Evolutionary conservation across 2,888 invertebrate species (phyloP).

Genomic region (Leuctra nigra): DNA sequence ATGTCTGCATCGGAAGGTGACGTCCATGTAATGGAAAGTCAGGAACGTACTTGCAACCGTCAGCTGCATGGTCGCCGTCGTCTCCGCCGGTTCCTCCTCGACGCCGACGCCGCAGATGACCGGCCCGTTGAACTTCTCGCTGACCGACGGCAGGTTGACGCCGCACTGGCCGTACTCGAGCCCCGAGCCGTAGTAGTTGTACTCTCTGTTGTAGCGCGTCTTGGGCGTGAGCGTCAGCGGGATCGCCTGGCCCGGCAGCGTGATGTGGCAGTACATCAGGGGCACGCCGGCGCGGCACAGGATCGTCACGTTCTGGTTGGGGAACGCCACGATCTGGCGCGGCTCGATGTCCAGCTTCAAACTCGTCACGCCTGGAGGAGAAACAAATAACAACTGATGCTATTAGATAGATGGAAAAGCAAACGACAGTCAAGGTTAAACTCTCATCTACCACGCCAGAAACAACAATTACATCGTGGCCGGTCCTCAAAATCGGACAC

Average conservation of each 20-base stretch:
- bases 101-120: slow-evolving; percentile 61
- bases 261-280: slow-evolving; percentile 54
- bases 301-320: slow-evolving; percentile 50
- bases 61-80: slow-evolving; percentile 52
- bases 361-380: too few relatives aligned
- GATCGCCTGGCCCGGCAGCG: slow-evolving; percentile 34
- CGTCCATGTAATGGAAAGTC: too few relatives aligned
- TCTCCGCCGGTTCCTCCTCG: slow-evolving; percentile 49
- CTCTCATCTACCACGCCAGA: too few relatives aligned
- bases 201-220: not conserved
- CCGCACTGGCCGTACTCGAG: slow-evolving; percentile 64
- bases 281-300: slow-evolving; percentile 52
- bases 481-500: too few relatives aligned
- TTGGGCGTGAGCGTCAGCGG: not conserved
- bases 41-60: slow-evolving; percentile 63
- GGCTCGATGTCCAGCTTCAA: too few relatives aligned
- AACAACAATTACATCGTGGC: too few relatives aligned
- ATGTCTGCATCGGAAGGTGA: too few relatives aligned
- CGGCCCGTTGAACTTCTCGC: slow-evolving; percentile 61
- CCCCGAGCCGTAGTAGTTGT: slow-evolving; percentile 29
- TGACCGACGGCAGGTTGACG: slow-evolving; percentile 54
- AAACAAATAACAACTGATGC: too few relatives aligned
- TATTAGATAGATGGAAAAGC: too few relatives aligned
- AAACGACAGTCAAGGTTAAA: too few relatives aligned
- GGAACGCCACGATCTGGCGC: slow-evolving; percentile 41